Evolutionary conservation across 2,797 vertebrate species (phyloP).

Genomic region (Mus minutoides): DNA sequence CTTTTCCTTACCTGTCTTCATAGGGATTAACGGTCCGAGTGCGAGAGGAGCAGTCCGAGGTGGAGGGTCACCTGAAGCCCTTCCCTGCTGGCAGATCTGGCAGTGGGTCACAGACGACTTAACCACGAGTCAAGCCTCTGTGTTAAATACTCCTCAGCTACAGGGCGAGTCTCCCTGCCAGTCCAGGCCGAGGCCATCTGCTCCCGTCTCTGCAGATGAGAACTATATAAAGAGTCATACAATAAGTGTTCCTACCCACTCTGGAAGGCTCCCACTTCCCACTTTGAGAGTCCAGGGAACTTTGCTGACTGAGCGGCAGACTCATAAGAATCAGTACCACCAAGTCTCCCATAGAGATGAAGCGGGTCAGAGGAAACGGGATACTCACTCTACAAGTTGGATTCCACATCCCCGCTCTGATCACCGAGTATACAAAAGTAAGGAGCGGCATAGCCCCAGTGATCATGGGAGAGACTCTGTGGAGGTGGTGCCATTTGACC

Average conservation of each 20-base stretch:
- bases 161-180: neutral
- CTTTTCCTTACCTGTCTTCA: neutral
- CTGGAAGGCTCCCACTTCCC: conserved; percentile 1
- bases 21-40: conserved; percentile 52
- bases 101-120: conserved; percentile 62
- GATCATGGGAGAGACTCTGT: neutral
- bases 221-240: neutral
- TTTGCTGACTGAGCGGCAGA: conserved; percentile 14
- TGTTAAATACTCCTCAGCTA: conserved; percentile 14
- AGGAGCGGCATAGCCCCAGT: neutral
- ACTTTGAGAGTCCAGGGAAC: neutral
- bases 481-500: neutral
- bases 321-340: neutral
- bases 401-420: neutral
- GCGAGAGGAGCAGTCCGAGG: conserved; percentile 35
- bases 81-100: conserved; percentile 72
- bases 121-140: conserved; percentile 32
- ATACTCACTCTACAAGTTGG: neutral
- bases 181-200: neutral
- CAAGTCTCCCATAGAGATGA: neutral
- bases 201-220: conserved; percentile 40
- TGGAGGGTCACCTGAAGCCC: conserved; percentile 43
- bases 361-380: neutral
- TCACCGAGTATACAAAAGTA: neutral
- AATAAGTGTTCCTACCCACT: neutral